phyloP scores from a whole-genome alignment of 2,113 vertebrate genomes.

The Acrocephalus arundinaceus region DNA sequence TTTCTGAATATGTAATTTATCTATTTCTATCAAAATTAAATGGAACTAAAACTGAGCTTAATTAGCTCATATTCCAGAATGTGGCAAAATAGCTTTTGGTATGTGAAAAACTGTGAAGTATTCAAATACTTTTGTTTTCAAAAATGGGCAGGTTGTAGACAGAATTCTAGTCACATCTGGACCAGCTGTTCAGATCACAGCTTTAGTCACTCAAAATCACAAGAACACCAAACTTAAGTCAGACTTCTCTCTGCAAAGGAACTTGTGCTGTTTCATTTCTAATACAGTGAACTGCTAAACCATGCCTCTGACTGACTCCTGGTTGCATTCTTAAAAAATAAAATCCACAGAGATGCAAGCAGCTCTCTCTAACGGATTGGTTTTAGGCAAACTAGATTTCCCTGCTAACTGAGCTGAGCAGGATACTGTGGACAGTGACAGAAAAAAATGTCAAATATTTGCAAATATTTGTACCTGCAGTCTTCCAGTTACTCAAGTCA shows the following conservation, averaged over 20 bases:
- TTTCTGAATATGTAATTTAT: constrained; percentile 14
- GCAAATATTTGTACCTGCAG: not conserved
- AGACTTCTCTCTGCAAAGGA: not conserved
- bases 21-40: constrained; percentile 21
- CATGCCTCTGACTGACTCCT: not conserved
- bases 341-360: not conserved
- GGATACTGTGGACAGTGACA: not conserved
- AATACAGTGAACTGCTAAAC: not conserved
- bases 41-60: constrained; percentile 6
- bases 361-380: not conserved
- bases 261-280: not conserved
- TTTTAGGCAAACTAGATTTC: not conserved
- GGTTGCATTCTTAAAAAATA: not conserved
- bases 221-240: not conserved
- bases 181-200: not conserved
- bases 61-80: constrained; percentile 1
- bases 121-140: not conserved
- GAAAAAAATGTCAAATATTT: not conserved
- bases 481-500: not conserved
- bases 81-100: not conserved
- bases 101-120: not conserved
- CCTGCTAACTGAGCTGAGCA: not conserved
- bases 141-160: not conserved
- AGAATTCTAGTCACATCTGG: not conserved
- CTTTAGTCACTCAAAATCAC: not conserved